These are phyloP conservation scores for Perithous albicinctus DNA, from an alignment of 2,888 invertebrate species.

Conservation along the genomic window DNA sequence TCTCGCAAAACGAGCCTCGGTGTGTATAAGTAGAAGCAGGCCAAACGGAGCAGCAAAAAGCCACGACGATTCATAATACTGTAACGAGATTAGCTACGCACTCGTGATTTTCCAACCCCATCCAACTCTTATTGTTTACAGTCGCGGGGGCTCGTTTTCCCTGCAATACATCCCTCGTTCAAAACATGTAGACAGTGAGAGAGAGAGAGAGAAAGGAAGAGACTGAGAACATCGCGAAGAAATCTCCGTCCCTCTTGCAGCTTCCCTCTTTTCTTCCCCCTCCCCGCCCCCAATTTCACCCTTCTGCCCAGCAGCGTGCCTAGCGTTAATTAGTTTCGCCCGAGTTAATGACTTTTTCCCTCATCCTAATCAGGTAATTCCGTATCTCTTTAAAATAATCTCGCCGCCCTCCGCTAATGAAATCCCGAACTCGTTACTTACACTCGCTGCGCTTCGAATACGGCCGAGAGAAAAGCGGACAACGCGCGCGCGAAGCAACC, in stretches of 20 bases:
- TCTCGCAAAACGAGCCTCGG: slow-evolving; percentile 1
- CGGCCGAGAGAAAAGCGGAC: slow-evolving; percentile 34
- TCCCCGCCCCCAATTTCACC: slow-evolving; percentile 37
- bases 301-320: slow-evolving; percentile 73
- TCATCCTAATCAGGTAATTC: slow-evolving; percentile 85
- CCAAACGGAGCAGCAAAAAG: slow-evolving; percentile 53
- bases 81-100: slow-evolving; percentile 78
- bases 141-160: slow-evolving; percentile 73
- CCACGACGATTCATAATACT: slow-evolving; percentile 77
- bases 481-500: slow-evolving; percentile 27
- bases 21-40: neutral
- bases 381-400: slow-evolving; percentile 85
- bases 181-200: slow-evolving; percentile 19
- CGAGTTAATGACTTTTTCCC: slow-evolving; percentile 85
- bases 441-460: slow-evolving; percentile 75
- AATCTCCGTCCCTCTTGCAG: no score
- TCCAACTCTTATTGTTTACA: slow-evolving; percentile 79
- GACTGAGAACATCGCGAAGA: neutral
- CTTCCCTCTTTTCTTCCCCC: slow-evolving; percentile 20
- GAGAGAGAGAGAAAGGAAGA: slow-evolving; percentile 6
- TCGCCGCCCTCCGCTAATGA: slow-evolving; percentile 84
- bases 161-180: slow-evolving; percentile 38
- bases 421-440: slow-evolving; percentile 85
- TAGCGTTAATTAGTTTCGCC: slow-evolving; percentile 85
- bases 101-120: slow-evolving; percentile 68